phyloP scores from a whole-genome alignment of 2,888 invertebrate genomes.

The Anticlea derivata region DNA sequence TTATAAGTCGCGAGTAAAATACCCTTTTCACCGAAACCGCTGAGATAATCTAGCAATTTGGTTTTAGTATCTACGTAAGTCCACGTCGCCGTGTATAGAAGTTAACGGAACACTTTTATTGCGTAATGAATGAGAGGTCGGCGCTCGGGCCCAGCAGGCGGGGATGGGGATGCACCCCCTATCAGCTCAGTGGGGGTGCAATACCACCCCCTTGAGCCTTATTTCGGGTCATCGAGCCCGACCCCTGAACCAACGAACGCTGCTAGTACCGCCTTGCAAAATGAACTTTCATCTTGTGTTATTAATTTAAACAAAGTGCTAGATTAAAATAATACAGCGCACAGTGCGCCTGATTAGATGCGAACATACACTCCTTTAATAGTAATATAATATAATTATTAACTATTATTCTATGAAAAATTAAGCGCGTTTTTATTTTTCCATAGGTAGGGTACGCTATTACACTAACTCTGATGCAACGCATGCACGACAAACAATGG shows the following conservation, averaged over 20 bases:
- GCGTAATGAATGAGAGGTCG: conserved; percentile 83
- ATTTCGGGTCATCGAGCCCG: conserved; percentile 83
- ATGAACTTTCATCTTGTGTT: conserved; percentile 73
- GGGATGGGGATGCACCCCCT: conserved; percentile 40
- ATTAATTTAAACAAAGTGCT: conserved; percentile 66
- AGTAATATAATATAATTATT: conserved; percentile 3
- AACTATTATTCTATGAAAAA: background rate
- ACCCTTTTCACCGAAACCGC: conserved; percentile 22
- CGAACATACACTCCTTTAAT: conserved; percentile 29
- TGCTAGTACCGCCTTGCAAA: conserved; percentile 71
- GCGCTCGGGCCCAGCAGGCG: conserved; percentile 58
- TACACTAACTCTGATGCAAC: too few species aligned
- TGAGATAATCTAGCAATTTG: conserved; percentile 35
- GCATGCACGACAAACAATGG: too few species aligned
- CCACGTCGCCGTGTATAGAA: conserved; percentile 48
- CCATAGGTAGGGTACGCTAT: too few species aligned
- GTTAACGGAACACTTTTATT: conserved; percentile 76
- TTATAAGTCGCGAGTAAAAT: conserved; percentile 16
- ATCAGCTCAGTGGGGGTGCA: conserved; percentile 58
- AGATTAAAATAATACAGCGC: conserved; percentile 50
- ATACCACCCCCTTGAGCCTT: conserved; percentile 72
- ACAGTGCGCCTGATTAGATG: conserved; percentile 37
- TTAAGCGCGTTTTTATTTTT: background rate
- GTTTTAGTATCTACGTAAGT: conserved; percentile 32
- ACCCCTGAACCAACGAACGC: conserved; percentile 69